phyloP scores from a whole-genome alignment of 2,113 vertebrate species.

The Ancistrus triradiatus region DNA sequence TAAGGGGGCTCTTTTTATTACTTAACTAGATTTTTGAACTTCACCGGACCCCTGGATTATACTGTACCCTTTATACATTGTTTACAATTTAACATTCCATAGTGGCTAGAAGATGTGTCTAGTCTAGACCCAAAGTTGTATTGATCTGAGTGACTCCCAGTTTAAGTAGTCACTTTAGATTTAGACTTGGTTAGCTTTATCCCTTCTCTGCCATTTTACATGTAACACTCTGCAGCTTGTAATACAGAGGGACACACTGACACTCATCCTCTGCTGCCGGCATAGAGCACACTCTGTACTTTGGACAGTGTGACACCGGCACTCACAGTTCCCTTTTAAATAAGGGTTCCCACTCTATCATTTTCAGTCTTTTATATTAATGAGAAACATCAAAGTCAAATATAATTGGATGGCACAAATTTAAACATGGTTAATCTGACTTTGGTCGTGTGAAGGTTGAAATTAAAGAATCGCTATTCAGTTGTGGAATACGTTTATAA shows the following conservation, averaged over 20 bases:
- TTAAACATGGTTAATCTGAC: background rate
- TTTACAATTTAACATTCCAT: too few species aligned
- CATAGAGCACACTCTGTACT: conserved; percentile 19
- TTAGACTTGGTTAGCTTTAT: conserved; percentile 1
- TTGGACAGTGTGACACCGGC: background rate
- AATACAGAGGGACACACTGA: conserved; percentile 4
- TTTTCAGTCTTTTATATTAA: background rate
- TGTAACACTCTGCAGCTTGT: conserved; percentile 9
- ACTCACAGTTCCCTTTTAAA: background rate
- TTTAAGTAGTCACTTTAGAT: conserved; percentile 8
- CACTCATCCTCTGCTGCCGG: conserved; percentile 2
- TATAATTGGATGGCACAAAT: background rate
- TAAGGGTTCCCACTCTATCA: background rate
- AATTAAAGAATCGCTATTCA: too few species aligned
- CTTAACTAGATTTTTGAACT: too few species aligned
- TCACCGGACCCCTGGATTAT: background rate
- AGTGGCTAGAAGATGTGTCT: too few species aligned
- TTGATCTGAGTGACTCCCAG: background rate
- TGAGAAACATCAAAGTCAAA: background rate
- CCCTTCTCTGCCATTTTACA: conserved; percentile 6
- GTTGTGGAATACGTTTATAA: background rate
- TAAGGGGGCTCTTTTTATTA: too few species aligned
- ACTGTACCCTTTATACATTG: background rate
- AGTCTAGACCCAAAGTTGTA: too few species aligned
- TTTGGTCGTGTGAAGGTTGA: background rate